Base-by-base conservation (phyloP, 2,888 invertebrate species). In the Thecocarcelia acutangulata region DNA sequence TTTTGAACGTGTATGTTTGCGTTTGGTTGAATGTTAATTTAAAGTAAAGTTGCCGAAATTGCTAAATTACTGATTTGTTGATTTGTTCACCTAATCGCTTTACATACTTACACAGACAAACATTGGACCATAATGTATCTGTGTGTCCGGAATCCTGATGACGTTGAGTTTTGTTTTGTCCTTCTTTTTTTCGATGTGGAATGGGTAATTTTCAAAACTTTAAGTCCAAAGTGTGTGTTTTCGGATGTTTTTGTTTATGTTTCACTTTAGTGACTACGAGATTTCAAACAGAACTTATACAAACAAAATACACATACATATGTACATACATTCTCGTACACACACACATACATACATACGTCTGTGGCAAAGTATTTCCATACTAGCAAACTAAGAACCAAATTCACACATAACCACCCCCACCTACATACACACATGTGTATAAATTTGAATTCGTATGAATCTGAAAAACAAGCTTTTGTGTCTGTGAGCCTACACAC, bases 51-150 rank as follows among this genome's bases (percentile, higher is more conserved):
- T 84, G 81, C 83, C 84, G 80, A 84, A 83, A 84, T 87, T 89
- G 89, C 88, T 87, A 87, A 89, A 88, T 87, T 89, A 88, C 87
- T 89, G 89, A 89, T 88, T 89, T 89, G 88, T 89, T 89, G 88
- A 88, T 88, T 88, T 87, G 87, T 87, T 87, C 88, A 87, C 87
- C 87, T 89, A 89, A 89, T 89, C 89, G 89, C 88, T 88, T 88
- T 86, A 87, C 87, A 77, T 61, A 48, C 75, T 56, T 42, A 52
- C 56, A 59, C 66, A 66, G 17, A 59, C 40, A 80, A 86, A 80
- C 58, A 64, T 52, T 61, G 54, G 56, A 44, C 59, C 66, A 72
- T 83, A 70, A 75, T 74, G 61, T 83, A 56, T 68, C 68, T 63
- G 77, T 80, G 76, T 72, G 73, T 63, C 73, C 77, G 72, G 81